Evolutionary conservation across 2,797 vertebrate species (phyloP).

Genomic region (Sylvia borin): DNA sequence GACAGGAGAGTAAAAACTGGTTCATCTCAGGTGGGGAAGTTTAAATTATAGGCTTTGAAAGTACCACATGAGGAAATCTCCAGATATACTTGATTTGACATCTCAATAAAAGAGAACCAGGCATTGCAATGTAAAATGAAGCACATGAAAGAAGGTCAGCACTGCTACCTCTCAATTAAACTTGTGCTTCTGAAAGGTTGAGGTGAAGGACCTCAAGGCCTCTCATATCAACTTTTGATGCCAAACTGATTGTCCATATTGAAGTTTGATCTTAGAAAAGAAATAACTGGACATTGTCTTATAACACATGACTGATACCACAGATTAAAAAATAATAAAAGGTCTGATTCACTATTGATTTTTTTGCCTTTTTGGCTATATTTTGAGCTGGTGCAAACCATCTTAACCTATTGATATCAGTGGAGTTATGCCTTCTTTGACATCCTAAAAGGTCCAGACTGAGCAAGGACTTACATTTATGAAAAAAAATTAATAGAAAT

Average conservation of each 20-base stretch:
- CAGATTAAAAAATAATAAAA: constrained; percentile 26
- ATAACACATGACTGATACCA: background rate
- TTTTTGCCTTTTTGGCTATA: background rate
- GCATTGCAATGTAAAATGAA: constrained; percentile 39
- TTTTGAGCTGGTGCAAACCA: background rate
- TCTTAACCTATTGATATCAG: background rate
- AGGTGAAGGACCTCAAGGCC: constrained; percentile 40
- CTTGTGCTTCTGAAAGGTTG: constrained; percentile 32
- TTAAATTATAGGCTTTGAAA: constrained; percentile 27
- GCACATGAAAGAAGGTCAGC: constrained; percentile 24
- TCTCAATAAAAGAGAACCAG: constrained; percentile 43
- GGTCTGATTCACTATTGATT: background rate
- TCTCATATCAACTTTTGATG: constrained; percentile 3
- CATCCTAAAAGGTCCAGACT: rapidly evolving
- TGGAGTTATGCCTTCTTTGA: background rate
- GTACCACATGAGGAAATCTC: constrained; percentile 35
- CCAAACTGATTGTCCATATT: background rate
- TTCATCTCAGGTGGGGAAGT: constrained; percentile 34
- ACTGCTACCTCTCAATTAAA: constrained; percentile 59
- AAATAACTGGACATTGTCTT: background rate
- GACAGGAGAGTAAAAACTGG: background rate
- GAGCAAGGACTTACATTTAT: background rate
- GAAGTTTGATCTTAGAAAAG: constrained; percentile 22
- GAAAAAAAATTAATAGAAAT: background rate
- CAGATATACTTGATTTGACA: constrained; percentile 32